Evolutionary conservation across 2,888 invertebrate species (phyloP), one percentile per base, ranked within the genome.

Genomic region (Drepanosiphum platanoidis): DNA sequence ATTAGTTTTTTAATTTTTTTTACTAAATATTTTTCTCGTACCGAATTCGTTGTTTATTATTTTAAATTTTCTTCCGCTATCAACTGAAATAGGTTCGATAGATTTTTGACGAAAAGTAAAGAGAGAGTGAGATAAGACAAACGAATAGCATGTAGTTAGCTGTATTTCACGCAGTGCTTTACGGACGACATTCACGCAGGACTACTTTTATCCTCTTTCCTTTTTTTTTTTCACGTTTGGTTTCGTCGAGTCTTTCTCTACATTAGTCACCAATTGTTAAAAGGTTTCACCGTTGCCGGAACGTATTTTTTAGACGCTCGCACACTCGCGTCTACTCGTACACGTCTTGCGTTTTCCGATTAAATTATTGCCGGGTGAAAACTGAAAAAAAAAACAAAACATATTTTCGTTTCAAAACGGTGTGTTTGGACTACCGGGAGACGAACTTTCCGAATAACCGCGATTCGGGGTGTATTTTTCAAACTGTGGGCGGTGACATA

Each of bases 201-300:
- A 52, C 18, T 18, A 52, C 52, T 52, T n/a, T n/a, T n/a, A n/a
- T n/a, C 4, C 22, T 52, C 52, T 52, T 52, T 52, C 22, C 3
- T 52, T 22, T 2, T 52, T 5, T 32, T 66, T 66, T 32, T 75
- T 42, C 22, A 77, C 36, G 36, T 77, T 34, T 39, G 61, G 39
- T 77, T 77, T 39, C 22, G 39, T 30, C 27, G 18, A 61, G 18
- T 77, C 61, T 61, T 77, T 77, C 61, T 77, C 30, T 39, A 18
- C 27, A 27, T 30, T 22, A 27, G 36, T n/a, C 36, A 36, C 27
- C 18, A 4, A 18, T 39, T 61, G 39, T 61, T 77, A 77, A 77
- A 77, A 77, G 77, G 36, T 77, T 61, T 61, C 61, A 77, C 36
- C 61, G 61, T 77, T 18, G 1, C 11, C 18, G 27, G 36, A n/a